These are phyloP conservation scores for Drosophila falleni DNA, from an alignment of 2,888 invertebrate species.

Conservation along the genomic window DNA sequence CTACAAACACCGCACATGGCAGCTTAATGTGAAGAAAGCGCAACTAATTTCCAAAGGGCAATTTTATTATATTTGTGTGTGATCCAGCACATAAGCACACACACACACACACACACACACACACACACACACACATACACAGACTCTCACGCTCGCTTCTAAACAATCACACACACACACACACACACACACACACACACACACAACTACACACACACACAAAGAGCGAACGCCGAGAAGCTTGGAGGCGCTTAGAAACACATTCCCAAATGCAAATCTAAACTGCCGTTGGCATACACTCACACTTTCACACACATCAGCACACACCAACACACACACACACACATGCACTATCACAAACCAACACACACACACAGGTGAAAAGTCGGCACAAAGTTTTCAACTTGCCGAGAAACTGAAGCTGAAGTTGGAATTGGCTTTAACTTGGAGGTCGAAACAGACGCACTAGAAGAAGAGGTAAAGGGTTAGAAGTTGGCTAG, in stretches of 20 bases:
- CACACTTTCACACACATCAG: constrained; percentile 8
- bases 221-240: background rate
- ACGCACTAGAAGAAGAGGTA: background rate
- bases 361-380: constrained; percentile 27
- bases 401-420: constrained; percentile 54
- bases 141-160: background rate
- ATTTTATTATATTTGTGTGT: constrained; percentile 66
- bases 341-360: background rate
- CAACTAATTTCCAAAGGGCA: constrained; percentile 78
- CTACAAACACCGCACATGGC: constrained; percentile 7
- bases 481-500: background rate
- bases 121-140: background rate
- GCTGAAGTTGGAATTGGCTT: constrained; percentile 66
- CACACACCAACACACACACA: constrained; percentile 7
- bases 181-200: constrained; percentile 12
- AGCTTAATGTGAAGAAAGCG: constrained; percentile 68
- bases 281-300: constrained; percentile 60
- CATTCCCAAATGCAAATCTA: constrained; percentile 77
- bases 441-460: constrained; percentile 10
- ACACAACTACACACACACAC: constrained; percentile 1
- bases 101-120: constrained; percentile 1
- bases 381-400: constrained; percentile 63
- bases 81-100: constrained; percentile 34
- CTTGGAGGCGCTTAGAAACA: constrained; percentile 50
- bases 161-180: background rate